Evolutionary conservation across 2,888 invertebrate species (phyloP), one percentile per base, ranked within the genome.

Genomic region (Phorcus lineatus): DNA sequence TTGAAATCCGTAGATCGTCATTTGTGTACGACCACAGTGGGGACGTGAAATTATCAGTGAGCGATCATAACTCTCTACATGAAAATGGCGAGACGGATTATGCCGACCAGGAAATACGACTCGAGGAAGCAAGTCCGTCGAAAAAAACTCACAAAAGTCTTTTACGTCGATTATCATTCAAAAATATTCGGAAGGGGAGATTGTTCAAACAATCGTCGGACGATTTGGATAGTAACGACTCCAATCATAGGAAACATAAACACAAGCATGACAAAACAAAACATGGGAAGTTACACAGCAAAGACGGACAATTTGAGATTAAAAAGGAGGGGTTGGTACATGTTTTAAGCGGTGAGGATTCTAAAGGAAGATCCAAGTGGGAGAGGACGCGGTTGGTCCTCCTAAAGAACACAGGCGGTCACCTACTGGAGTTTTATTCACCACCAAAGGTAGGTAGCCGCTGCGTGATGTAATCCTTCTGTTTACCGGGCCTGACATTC

Each of bases 371-470:
- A 19, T 96, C 97, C 40, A 97, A 97, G 93, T 99, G 98, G 98
- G 98, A 98, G 92, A 96, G 96, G 93, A 98, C 98, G 92, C 95
- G 97, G 88, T 94, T 99, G 87, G 97, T 97, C 0, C 94, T 99
- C 79, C 96, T 98, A 11, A 97, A 97, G 93, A 97, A 98, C 31
- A 97, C 96, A 31, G 98, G 79, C 57, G 98, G 98, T 57, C 98
- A 97, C 90, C 97, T 97, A 95, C 94, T 99, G 80, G 98, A 99
- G 93, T 98, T 99, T 93, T 99, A 98, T 93, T 96, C 97, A 4
- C 98, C 98, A 9, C 98, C 98, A 0, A 94, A 98, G 94, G 96
- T 95, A 93, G 79, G 85, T 24, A 62, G 62, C 62, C 28, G 11
- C n/a, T 16, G 3, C 16, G n/a, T 40, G 70, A 74, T 74, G 47